These are phyloP conservation scores for Mesitornis unicolor DNA, from an alignment of 2,113 vertebrate species.

Conservation along the genomic window DNA sequence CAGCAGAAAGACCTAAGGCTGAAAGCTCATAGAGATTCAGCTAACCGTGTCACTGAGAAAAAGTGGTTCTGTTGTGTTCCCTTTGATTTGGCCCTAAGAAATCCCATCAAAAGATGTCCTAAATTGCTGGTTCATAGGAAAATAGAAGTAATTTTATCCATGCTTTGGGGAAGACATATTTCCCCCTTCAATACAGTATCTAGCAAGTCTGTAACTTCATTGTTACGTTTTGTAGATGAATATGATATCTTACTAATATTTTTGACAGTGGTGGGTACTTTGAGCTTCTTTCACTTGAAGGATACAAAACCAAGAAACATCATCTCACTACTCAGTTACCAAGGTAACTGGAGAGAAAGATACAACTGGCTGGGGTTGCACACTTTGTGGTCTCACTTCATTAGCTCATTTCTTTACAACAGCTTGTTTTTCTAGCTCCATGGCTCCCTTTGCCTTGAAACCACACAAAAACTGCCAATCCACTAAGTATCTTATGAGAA, in stretches of 20 bases:
- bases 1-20: background rate
- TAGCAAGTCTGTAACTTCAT: background rate
- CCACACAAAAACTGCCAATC: background rate
- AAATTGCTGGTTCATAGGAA: constrained; percentile 11
- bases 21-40: background rate
- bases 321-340: constrained; percentile 60
- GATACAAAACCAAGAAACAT: constrained; percentile 41
- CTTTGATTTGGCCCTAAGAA: constrained; percentile 46
- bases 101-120: constrained; percentile 20
- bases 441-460: background rate
- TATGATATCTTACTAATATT: constrained; percentile 10
- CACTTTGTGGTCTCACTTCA: constrained; percentile 65
- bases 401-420: constrained; percentile 57
- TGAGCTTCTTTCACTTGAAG: constrained; percentile 38
- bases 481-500: background rate
- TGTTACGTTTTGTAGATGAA: constrained; percentile 19
- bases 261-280: constrained; percentile 42
- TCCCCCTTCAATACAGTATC: background rate
- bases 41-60: background rate
- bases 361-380: constrained; percentile 32
- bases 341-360: constrained; percentile 65
- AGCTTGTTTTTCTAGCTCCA: background rate
- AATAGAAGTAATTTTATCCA: constrained; percentile 9
- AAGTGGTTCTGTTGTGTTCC: background rate
- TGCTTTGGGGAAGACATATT: background rate